Conservation (phyloP, 1,140 invertebrate genomes). For the Camponotus pennsylvanicus region DNA sequence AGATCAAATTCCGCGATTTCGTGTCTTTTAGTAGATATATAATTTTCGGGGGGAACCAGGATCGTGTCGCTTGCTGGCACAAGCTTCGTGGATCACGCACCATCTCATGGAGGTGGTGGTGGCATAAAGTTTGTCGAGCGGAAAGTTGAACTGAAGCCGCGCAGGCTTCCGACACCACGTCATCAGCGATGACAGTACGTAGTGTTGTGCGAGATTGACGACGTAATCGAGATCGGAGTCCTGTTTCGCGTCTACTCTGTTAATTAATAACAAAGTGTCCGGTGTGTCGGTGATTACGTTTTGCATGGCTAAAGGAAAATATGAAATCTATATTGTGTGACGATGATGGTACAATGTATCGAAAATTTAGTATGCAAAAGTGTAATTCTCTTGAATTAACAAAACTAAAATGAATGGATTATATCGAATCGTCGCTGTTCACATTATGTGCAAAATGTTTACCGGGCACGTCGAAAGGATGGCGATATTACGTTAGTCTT, state of each 20-base stretch:
- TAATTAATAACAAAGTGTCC: constrained; percentile 22
- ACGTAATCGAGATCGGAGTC: not conserved
- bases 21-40: not conserved
- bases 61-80: not conserved
- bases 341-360: not conserved
- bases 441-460: not conserved
- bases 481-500: not conserved
- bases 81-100: not conserved
- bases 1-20: constrained; percentile 30
- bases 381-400: not conserved
- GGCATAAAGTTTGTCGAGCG: constrained; percentile 1
- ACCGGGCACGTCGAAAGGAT: not conserved
- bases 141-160: constrained; percentile 27
- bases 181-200: not conserved
- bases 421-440: not conserved
- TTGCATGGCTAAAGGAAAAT: not conserved
- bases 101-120: not conserved
- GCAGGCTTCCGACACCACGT: constrained; percentile 6
- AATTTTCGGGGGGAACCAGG: not conserved
- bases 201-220: not conserved
- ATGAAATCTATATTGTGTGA: not conserved
- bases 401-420: not conserved
- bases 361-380: not conserved
- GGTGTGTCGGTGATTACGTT: not conserved
- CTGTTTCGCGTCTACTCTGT: not conserved